These are phyloP conservation scores for Danaus plexippus DNA, from an alignment of 1,140 invertebrate genomes.

Conservation along the genomic window DNA sequence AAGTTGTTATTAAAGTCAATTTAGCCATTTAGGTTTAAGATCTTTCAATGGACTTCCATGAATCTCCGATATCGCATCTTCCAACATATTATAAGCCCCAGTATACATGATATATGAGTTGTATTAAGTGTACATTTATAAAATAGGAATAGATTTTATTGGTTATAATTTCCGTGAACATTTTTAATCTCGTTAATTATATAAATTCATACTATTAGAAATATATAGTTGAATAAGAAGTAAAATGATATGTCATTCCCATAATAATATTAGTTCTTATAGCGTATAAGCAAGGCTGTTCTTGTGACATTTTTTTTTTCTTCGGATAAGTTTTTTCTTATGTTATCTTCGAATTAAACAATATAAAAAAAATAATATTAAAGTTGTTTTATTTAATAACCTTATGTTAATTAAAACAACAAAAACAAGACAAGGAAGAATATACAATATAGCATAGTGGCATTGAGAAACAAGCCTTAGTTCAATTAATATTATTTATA, in stretches of 20 bases:
- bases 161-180: not conserved
- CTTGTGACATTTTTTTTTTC: slow-evolving; percentile 28
- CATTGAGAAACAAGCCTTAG: too few species aligned
- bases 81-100: slow-evolving; percentile 35
- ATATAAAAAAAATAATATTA: slow-evolving; percentile 25
- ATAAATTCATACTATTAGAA: slow-evolving; percentile 10
- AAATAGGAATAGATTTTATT: too few species aligned
- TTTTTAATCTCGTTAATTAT: slow-evolving; percentile 10
- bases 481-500: too few species aligned
- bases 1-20: slow-evolving; percentile 35
- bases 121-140: slow-evolving; percentile 9
- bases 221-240: slow-evolving; percentile 11
- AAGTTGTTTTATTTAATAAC: slow-evolving; percentile 27
- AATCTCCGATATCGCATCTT: slow-evolving; percentile 29
- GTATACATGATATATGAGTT: slow-evolving; percentile 25
- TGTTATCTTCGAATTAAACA: slow-evolving; percentile 34
- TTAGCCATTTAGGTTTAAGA: slow-evolving; percentile 37
- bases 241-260: slow-evolving; percentile 28
- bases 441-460: too few species aligned
- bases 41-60: slow-evolving; percentile 24
- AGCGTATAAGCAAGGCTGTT: slow-evolving; percentile 31
- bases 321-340: too few species aligned
- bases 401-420: not conserved
- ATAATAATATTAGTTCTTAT: slow-evolving; percentile 19
- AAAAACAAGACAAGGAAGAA: not conserved